Conservation (phyloP, 2,888 invertebrate species). For the Drosophila glabriapex region DNA sequence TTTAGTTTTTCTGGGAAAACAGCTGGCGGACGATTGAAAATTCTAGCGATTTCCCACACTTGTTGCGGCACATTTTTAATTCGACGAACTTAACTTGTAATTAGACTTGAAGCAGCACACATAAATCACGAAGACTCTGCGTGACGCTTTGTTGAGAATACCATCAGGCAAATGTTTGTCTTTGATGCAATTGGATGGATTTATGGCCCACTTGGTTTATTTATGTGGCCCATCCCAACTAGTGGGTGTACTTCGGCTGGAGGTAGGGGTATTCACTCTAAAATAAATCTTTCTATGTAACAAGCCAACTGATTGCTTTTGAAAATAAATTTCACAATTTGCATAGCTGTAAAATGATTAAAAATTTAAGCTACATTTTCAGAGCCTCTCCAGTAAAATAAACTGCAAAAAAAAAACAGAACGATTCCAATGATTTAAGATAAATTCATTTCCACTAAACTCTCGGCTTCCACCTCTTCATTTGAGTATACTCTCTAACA, state of each 20-base stretch:
- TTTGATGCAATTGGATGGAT: constrained; percentile 71
- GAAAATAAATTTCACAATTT: neutral
- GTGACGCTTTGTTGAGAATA: constrained; percentile 58
- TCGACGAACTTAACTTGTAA: constrained; percentile 75
- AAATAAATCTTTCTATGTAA: neutral
- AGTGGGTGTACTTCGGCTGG: constrained; percentile 27
- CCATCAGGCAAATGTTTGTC: constrained; percentile 53
- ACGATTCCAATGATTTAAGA: neutral
- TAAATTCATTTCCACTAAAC: neutral
- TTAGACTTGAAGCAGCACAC: constrained; percentile 66
- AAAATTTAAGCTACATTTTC: neutral
- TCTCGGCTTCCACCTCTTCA: neutral
- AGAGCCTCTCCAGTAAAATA: neutral
- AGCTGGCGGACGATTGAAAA: constrained; percentile 56
- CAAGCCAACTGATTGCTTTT: neutral
- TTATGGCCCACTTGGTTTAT: constrained; percentile 62
- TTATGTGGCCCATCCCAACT: constrained; percentile 38
- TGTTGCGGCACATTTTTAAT: constrained; percentile 68
- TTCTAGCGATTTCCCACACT: constrained; percentile 68
- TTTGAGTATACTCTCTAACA: neutral
- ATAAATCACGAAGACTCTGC: constrained; percentile 63
- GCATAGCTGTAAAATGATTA: neutral
- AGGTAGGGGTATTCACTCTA: neutral
- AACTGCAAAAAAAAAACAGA: neutral
- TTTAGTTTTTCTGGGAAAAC: constrained; percentile 64